Evolutionary conservation across 2,113 vertebrate species (phyloP).

Genomic region (Kryptolebias marmoratus): DNA sequence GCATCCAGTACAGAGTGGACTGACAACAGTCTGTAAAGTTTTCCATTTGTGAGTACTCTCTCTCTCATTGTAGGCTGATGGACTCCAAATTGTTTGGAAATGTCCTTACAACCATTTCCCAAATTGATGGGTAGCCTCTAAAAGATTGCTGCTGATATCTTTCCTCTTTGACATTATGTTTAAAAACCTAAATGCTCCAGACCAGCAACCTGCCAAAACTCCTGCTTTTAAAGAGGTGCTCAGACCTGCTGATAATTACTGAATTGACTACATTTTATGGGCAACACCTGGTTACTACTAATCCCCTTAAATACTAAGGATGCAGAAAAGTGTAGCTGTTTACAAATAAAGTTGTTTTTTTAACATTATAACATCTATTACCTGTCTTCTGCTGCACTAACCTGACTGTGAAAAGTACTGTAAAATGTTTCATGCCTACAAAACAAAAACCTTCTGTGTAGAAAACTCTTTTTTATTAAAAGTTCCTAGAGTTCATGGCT

Average conservation of each 20-base stretch:
- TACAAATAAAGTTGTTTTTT: too few relatives aligned
- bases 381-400: conserved; percentile 2
- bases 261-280: background rate
- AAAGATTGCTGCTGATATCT: too few relatives aligned
- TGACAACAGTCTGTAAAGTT: too few relatives aligned
- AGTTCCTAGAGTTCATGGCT: conserved; percentile 20
- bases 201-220: too few relatives aligned
- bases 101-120: too few relatives aligned
- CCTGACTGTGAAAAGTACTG: conserved; percentile 13
- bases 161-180: too few relatives aligned
- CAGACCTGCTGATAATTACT: too few relatives aligned
- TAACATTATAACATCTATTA: conserved; percentile 19
- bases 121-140: too few relatives aligned
- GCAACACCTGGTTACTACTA: background rate
- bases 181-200: too few relatives aligned
- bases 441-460: background rate
- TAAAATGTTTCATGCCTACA: background rate
- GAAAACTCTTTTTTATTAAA: background rate
- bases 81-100: too few relatives aligned
- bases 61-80: too few relatives aligned
- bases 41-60: background rate
- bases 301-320: background rate
- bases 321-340: background rate
- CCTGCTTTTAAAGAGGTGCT: too few relatives aligned
- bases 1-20: background rate